A percentile compares a stretch with the other conserved stretches of the same genome.
phyloP scores from a whole-genome alignment of 2,888 invertebrate species.

The Brachyptera risi region DNA sequence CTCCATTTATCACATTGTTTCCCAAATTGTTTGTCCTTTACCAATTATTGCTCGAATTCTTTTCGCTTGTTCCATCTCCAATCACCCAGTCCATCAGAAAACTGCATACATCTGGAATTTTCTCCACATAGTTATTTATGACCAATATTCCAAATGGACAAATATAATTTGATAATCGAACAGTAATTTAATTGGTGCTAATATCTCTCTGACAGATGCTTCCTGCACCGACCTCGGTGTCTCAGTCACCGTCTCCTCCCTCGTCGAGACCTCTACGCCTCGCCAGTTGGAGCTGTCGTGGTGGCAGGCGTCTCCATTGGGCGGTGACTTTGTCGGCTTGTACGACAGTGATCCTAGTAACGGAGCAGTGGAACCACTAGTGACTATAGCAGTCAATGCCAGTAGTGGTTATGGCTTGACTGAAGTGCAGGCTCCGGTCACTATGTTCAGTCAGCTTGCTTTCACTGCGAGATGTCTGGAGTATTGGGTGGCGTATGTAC shows the following conservation, averaged over 20 bases:
- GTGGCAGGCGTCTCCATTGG: not conserved
- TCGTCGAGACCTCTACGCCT: not conserved
- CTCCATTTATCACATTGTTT: too few relatives aligned
- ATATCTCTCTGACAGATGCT: too few relatives aligned
- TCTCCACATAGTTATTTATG: too few relatives aligned
- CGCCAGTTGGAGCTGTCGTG: slow-evolving; percentile 1
- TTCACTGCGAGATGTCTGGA: slow-evolving; percentile 23
- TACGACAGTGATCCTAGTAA: not conserved
- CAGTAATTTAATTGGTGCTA: too few relatives aligned
- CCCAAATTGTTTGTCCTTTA: too few relatives aligned
- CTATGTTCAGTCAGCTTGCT: not conserved
- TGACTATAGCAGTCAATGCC: not conserved
- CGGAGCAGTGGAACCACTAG: too few relatives aligned
- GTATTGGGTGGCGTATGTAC: slow-evolving; percentile 24
- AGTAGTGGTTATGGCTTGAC: not conserved
- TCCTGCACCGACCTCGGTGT: not conserved
- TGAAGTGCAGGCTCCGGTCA: not conserved
- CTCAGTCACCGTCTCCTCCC: slow-evolving; percentile 3
- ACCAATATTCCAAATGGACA: too few relatives aligned
- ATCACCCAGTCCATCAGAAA: too few relatives aligned
- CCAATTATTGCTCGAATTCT: too few relatives aligned
- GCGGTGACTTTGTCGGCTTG: slow-evolving; percentile 7
- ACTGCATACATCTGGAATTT: too few relatives aligned
- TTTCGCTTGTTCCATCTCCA: too few relatives aligned
- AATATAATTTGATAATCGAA: too few relatives aligned